Conservation (phyloP, 2,113 vertebrate species). For the Nothocercus nigrocapillus region DNA sequence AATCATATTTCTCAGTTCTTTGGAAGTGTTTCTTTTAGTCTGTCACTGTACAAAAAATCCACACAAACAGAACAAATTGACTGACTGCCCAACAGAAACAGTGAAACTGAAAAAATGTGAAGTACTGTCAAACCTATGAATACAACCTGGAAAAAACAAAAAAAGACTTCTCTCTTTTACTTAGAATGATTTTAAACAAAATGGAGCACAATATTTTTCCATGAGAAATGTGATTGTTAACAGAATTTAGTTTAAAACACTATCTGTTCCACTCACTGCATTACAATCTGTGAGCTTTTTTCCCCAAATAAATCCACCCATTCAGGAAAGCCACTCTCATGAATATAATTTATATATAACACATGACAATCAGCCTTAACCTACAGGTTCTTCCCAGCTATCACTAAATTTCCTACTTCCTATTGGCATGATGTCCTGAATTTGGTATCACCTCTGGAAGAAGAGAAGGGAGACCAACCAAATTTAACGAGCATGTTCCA, state of each 20-base stretch:
- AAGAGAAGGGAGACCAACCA: background rate
- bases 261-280: background rate
- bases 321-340: background rate
- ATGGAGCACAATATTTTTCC: background rate
- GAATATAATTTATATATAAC: background rate
- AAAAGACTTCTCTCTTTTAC: background rate
- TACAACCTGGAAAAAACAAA: background rate
- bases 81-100: constrained; percentile 18
- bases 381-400: background rate
- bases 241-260: background rate
- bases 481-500: background rate
- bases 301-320: background rate
- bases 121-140: background rate
- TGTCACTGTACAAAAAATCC: constrained; percentile 7
- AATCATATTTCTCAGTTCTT: background rate
- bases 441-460: constrained; percentile 6
- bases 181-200: background rate
- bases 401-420: background rate
- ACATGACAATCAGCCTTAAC: background rate
- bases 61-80: constrained; percentile 18
- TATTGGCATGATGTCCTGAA: background rate
- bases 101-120: constrained; percentile 23
- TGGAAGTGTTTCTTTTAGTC: constrained; percentile 5
- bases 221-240: background rate
- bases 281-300: background rate